Evolutionary conservation across 2,113 vertebrate species (phyloP).

Genomic region (Oxyura jamaicensis): DNA sequence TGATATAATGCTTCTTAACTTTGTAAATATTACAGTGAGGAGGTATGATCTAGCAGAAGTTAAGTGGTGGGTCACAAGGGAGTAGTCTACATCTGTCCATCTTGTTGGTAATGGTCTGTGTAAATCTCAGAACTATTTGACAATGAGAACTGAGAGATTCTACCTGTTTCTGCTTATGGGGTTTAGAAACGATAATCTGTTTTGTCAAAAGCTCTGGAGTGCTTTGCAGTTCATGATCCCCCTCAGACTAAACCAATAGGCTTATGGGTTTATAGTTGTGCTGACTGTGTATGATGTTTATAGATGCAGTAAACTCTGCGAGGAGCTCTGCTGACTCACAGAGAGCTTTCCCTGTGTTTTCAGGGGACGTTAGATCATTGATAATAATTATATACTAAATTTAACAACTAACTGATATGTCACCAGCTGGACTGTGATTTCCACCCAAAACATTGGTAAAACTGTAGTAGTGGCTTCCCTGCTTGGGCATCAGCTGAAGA

Average conservation of each 20-base stretch:
- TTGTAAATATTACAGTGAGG: neutral
- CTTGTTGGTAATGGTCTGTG: neutral
- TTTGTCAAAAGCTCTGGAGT: neutral
- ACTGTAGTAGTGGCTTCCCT: neutral
- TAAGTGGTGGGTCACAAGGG: neutral
- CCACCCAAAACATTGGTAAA: neutral
- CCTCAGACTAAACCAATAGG: neutral
- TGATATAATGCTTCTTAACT: neutral
- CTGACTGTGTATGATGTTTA: neutral
- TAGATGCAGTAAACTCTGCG: neutral
- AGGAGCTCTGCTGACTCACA: neutral
- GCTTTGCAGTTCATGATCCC: neutral
- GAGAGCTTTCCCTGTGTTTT: neutral
- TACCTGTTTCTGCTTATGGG: neutral
- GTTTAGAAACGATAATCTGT: neutral
- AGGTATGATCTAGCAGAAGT: neutral
- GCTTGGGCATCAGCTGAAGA: neutral
- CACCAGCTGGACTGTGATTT: neutral
- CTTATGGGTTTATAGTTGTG: neutral
- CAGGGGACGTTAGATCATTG: fast-evolving
- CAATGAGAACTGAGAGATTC: neutral
- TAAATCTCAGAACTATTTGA: neutral
- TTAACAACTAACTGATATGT: neutral
- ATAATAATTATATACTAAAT: neutral
- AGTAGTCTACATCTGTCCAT: neutral